phyloP scores from a whole-genome alignment of 2,888 invertebrate genomes.

The Trissolcus japonicus region DNA sequence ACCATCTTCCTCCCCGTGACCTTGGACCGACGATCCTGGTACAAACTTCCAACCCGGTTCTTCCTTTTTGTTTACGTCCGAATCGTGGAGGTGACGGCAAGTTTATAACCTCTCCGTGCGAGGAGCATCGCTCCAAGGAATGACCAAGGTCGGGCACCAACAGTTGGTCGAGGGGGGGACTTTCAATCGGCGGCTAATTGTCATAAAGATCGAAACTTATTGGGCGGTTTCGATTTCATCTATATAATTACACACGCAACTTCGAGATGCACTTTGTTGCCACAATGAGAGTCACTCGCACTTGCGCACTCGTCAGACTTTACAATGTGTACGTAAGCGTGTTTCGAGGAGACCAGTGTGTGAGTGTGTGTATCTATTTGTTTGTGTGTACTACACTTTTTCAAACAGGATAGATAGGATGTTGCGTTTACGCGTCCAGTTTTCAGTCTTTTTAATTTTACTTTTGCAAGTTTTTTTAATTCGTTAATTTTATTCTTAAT shows the following conservation, averaged over 20 bases:
- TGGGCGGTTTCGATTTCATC: conserved; percentile 33
- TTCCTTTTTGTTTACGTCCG: not conserved
- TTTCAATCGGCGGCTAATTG: conserved; percentile 23
- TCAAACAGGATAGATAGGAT: not conserved
- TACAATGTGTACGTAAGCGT: not conserved
- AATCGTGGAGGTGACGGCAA: not conserved
- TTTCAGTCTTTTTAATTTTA: not conserved
- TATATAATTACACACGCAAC: conserved; percentile 28
- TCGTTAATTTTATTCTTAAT: not conserved
- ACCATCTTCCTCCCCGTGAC: conserved; percentile 61
- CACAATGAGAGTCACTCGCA: conserved; percentile 30
- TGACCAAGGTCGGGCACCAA: not conserved
- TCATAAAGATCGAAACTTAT: conserved; percentile 37
- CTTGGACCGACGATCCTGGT: not conserved
- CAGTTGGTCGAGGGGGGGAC: not conserved
- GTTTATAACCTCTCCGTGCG: conserved; percentile 31
- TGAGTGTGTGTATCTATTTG: not conserved
- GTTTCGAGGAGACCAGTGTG: not conserved
- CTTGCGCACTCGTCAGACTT: conserved; percentile 27
- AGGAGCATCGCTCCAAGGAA: not conserved
- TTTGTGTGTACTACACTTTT: not conserved
- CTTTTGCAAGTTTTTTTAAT: not conserved
- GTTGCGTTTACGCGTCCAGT: not conserved
- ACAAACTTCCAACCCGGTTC: not conserved
- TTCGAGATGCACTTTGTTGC: conserved; percentile 27